Conservation (phyloP, 1,140 invertebrate species). For the Tetranychus urticae region DNA sequence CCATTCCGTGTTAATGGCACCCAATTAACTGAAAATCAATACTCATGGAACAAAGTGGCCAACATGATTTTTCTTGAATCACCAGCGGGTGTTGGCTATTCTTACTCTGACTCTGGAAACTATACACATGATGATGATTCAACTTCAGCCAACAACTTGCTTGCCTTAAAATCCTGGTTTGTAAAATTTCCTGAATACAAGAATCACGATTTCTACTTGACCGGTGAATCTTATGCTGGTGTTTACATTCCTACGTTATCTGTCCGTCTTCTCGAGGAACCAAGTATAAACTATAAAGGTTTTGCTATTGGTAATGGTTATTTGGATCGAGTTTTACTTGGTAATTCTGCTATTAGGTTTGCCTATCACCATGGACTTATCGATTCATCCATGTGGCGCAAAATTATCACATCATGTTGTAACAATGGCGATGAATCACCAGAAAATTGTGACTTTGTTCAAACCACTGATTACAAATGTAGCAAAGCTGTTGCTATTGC, state of each 20-base stretch:
- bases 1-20: slow-evolving; percentile 24
- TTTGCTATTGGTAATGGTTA: slow-evolving; percentile 29
- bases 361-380: slow-evolving; percentile 28
- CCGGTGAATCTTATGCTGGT: slow-evolving; percentile 25
- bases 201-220: slow-evolving; percentile 21
- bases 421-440: not conserved
- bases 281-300: slow-evolving; percentile 22
- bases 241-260: slow-evolving; percentile 28
- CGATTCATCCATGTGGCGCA: slow-evolving; percentile 13
- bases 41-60: slow-evolving; percentile 35
- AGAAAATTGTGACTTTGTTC: not conserved
- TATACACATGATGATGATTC: slow-evolving; percentile 25
- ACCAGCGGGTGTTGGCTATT: slow-evolving; percentile 31
- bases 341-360: slow-evolving; percentile 25
- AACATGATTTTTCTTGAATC: slow-evolving; percentile 41
- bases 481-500: not conserved
- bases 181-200: slow-evolving; percentile 25
- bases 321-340: slow-evolving; percentile 19
- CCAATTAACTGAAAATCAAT: slow-evolving; percentile 21
- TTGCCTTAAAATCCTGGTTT: slow-evolving; percentile 27
- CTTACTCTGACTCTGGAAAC: slow-evolving; percentile 25
- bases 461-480: not conserved
- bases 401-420: not conserved
- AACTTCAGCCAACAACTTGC: slow-evolving; percentile 21
- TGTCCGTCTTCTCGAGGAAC: slow-evolving; percentile 19